phyloP scores from a whole-genome alignment of 23 tunicate species.

The Halocynthia roretzi region DNA sequence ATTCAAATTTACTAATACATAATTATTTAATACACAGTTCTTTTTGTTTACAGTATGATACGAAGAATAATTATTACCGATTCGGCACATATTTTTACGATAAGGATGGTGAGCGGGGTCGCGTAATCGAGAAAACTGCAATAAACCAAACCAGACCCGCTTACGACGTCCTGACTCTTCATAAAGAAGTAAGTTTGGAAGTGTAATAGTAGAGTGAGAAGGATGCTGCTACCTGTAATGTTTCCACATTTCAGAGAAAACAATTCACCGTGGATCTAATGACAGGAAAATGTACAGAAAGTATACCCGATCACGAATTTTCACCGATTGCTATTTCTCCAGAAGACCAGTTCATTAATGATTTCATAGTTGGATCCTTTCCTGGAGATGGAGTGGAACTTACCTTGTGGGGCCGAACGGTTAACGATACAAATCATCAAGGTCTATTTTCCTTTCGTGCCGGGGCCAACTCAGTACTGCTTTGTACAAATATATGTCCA shows the following conservation, averaged over 20 bases:
- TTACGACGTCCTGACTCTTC: conserved; percentile 10
- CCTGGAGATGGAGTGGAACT: conserved; percentile 13
- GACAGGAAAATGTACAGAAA: conserved; percentile 2
- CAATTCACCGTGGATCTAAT: conserved; percentile 17
- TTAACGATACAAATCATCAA: not conserved
- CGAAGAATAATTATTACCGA: conserved; percentile 3
- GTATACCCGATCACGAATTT: not conserved
- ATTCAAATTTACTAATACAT: no score
- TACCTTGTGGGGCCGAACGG: not conserved
- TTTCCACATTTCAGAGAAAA: not conserved
- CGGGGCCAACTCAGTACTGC: no score
- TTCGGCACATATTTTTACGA: conserved; percentile 9
- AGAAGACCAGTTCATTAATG: not conserved
- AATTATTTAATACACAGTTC: no score
- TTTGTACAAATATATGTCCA: no score
- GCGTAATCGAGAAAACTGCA: conserved; percentile 20
- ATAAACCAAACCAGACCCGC: conserved; percentile 16
- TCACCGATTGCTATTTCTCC: conserved; percentile 3
- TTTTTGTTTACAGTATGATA: conserved; percentile 15
- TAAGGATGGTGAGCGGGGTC: conserved; percentile 1
- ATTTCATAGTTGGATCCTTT: not conserved
- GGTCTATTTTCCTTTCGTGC: not conserved
- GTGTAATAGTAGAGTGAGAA: not conserved
- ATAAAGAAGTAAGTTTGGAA: conserved; percentile 1
- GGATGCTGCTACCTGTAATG: not conserved